Evolutionary conservation across 2,797 vertebrate species (phyloP), one percentile per base, ranked within the genome.

Genomic region (Enteromius mattozi): DNA sequence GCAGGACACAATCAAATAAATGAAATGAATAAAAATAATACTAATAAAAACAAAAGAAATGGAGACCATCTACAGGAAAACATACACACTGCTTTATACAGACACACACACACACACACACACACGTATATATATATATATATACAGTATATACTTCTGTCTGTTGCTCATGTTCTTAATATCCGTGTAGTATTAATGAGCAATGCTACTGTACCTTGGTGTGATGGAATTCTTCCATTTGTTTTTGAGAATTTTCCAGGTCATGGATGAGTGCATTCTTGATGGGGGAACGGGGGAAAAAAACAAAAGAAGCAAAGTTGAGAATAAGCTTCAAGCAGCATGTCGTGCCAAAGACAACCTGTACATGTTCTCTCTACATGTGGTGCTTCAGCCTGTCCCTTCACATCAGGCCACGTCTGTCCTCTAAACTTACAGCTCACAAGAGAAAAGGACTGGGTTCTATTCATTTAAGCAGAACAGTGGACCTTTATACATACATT

Each of bases 211-310:
- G 61, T 88, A 98, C 97, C 97, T 97, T 97, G 89, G 94, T 97
- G 76, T 96, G 97, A 80, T 97, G 97, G 90, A 96, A 97, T 86
- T 97, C 97, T 90, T 98, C 97, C 51, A 97, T 95, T 91, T 98
- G 97, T 93, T 97, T 96, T 94, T 97, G 97, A 87, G 96, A 97
- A 90, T 95, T 97, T 94, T 98, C 97, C 80, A 98, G 95, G 91
- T 98, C 97, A 93, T 96, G 97, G 89, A 98, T 97, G 85, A 99
- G 93, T 0, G 96, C 96, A 88, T 98, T 99, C 97, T 99, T 77
- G 69, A 89, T 24, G 30, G n/a, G 81, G 70, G 33, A 17, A 14
- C 66, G 19, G 83, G 4, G 49, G 3, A 82, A 4, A 59, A 27
- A 35, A 21, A 6, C 10, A 8, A 47, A 68, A 70, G n/a, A 80